phyloP scores from a whole-genome alignment of 2,888 invertebrate species.

The Loripinus fragilis region DNA sequence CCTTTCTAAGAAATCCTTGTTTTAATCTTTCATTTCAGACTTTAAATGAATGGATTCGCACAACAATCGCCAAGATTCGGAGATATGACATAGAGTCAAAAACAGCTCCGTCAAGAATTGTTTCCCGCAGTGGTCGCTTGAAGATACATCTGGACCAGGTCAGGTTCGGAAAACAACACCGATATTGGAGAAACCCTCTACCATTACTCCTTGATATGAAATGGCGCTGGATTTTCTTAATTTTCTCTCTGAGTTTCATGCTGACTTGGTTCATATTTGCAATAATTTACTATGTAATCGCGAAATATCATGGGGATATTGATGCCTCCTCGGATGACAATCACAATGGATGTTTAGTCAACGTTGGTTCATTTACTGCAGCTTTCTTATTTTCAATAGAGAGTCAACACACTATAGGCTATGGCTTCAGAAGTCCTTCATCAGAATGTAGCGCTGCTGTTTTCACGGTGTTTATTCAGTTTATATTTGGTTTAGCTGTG shows the following conservation, averaged over 20 bases:
- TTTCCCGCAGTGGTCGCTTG: conserved; percentile 58
- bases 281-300: conserved; percentile 81
- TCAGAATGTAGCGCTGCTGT: conserved; percentile 96
- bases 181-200: conserved; percentile 89
- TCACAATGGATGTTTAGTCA: conserved; percentile 85
- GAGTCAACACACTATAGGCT: conserved; percentile 98
- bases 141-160: conserved; percentile 52
- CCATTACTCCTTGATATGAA: conserved; percentile 97
- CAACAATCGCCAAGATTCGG: neutral
- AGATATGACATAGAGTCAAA: neutral
- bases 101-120: conserved; percentile 35
- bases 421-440: conserved; percentile 92
- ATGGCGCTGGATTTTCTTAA: conserved; percentile 92
- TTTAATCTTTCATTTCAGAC: no score
- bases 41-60: neutral
- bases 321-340: conserved; percentile 50
- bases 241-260: conserved; percentile 94
- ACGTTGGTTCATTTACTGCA: conserved; percentile 93
- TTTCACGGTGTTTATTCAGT: conserved; percentile 94
- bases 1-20: no score
- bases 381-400: conserved; percentile 98
- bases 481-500: conserved; percentile 92
- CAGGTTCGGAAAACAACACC: conserved; percentile 45
- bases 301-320: conserved; percentile 81
- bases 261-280: conserved; percentile 95